Percentiles rank a stretch among this genome's conserved stretches.
Evolutionary conservation across 2,797 vertebrate genomes (phyloP).

Genomic region (Rhynchonycteris naso): DNA sequence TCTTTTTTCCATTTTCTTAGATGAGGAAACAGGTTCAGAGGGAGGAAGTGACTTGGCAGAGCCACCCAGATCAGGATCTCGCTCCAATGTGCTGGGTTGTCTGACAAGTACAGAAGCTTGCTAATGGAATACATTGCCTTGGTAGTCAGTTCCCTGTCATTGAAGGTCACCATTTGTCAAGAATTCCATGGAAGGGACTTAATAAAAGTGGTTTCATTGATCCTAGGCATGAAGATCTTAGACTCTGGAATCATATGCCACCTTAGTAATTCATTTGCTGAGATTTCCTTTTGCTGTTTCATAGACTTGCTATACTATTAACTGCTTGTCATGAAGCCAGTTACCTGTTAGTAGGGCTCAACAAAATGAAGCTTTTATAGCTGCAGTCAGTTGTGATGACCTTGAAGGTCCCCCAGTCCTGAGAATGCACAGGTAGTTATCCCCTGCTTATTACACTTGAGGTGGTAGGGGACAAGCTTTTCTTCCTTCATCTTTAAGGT

Average conservation of each 20-base stretch:
- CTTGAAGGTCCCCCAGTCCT: background rate
- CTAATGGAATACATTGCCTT: background rate
- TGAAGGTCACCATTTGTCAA: background rate
- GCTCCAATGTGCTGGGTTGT: background rate
- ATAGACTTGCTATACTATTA: background rate
- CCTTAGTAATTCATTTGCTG: background rate
- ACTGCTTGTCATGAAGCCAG: background rate
- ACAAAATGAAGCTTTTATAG: background rate
- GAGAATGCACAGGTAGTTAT: background rate
- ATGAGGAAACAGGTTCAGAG: background rate
- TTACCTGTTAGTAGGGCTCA: background rate
- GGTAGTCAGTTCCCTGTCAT: background rate
- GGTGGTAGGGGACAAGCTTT: background rate
- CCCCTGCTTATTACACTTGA: background rate
- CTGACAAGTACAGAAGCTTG: background rate
- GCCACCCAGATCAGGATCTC: background rate
- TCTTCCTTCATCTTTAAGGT: background rate
- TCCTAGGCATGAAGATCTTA: background rate
- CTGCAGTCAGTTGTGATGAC: background rate
- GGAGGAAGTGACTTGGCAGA: conserved; percentile 18
- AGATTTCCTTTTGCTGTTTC: background rate
- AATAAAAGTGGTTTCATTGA: background rate
- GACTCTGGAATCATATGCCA: background rate
- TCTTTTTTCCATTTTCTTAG: background rate
- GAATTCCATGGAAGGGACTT: background rate